Conservation (phyloP, 2,797 vertebrate species). For the Falco concolor region DNA sequence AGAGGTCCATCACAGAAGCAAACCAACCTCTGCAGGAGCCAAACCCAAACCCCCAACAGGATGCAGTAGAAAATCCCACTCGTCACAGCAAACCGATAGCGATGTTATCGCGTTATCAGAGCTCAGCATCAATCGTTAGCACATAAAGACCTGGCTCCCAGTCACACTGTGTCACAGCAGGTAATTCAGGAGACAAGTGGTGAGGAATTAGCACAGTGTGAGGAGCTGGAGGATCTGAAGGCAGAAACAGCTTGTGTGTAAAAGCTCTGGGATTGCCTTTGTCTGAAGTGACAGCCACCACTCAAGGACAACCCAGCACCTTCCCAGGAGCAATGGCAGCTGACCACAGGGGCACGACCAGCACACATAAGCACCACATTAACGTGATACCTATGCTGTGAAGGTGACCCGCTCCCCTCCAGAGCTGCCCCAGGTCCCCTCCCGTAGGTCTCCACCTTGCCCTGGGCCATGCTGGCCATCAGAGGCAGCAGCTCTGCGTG, state of each 20-base stretch:
- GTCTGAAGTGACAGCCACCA: not conserved
- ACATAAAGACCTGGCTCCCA: not conserved
- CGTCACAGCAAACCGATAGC: rapidly evolving
- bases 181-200: rapidly evolving
- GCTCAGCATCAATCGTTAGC: not conserved
- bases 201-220: not conserved
- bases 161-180: not conserved
- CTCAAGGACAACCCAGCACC: not conserved
- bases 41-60: not conserved
- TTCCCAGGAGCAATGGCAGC: not conserved
- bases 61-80: not conserved
- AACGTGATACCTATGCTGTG: not conserved
- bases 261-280: not conserved
- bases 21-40: not conserved
- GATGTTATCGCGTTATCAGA: not conserved
- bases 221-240: not conserved
- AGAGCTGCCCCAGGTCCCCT: not conserved
- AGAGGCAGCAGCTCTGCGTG: not conserved
- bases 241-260: not conserved
- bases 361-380: not conserved
- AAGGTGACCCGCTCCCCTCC: not conserved
- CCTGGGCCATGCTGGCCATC: not conserved
- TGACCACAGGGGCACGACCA: not conserved
- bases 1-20: not conserved
- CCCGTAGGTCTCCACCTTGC: not conserved